Base-by-base conservation (phyloP, 2,797 vertebrate genomes). In the Anableps anableps region DNA sequence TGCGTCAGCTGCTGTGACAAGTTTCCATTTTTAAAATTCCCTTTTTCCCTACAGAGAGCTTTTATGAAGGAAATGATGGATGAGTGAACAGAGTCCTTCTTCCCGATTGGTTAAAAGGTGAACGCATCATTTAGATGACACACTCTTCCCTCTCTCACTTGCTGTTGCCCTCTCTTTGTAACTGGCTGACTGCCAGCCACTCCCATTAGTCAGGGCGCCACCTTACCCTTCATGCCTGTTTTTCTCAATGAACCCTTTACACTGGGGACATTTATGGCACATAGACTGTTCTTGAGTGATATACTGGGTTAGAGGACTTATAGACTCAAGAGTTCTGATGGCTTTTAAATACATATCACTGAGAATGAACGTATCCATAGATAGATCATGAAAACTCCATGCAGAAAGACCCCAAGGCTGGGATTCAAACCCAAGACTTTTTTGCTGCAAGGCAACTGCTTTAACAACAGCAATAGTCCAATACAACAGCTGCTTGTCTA, bases 171-270 rank as follows among this genome's bases (percentile, higher is more conserved):
- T 64, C 77, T 85, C 84, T 87, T 79, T 88, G 83, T 80, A 91
- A 92, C 84, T 94, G 94, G 93, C 92, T 2, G 66, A 31, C 83
- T 83, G 93, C 93, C 94, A 95, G 85, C 76, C 78, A 83, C 79
- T 87, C 87, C 86, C 74, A 3, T 84, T 83, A 85, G 85, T 5
- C 74, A 83, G 77, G 88, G 58, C 86, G 21, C 78, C 66, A 66
- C 86, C 86, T 86, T 78, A 85, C 81, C 82, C 84, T 89, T 88
- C 86, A 80, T 72, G 86, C 83, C 88, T 82, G 91, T 88, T 94
- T 94, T 94, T 88, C 90, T 95, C 93, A 95, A 95, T 94, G 94
- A 94, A 94, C 86, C 83, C 66, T 83, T 91, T 85, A 77, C 81
- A 70, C 83, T 43, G 51, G 75, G 80, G 85, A 89, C 84, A 41